Evolutionary conservation across 2,113 vertebrate species (phyloP).

Genomic region (Pluvianellus socialis): DNA sequence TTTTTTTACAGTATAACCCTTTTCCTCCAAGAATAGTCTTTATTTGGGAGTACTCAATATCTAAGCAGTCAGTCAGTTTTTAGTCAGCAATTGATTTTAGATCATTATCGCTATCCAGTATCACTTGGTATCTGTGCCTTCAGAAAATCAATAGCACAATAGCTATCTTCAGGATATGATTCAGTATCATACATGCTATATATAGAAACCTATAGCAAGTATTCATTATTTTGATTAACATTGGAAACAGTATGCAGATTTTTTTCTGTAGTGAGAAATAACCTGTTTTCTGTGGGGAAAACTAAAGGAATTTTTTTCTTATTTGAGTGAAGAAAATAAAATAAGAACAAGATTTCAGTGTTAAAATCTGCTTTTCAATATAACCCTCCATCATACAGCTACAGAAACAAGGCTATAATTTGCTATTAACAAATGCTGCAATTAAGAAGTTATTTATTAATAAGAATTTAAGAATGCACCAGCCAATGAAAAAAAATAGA

Average conservation of each 20-base stretch:
- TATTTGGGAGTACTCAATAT: not conserved
- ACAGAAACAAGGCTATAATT: not conserved
- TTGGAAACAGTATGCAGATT: not conserved
- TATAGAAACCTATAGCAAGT: not conserved
- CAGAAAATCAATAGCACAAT: conserved; percentile 6
- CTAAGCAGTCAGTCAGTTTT: not conserved
- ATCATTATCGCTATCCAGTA: not conserved
- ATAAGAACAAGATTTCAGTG: not conserved
- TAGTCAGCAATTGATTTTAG: not conserved
- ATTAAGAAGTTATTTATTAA: not conserved
- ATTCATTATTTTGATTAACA: not conserved
- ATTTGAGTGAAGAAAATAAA: not conserved
- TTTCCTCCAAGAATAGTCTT: not conserved
- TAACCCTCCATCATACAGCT: not conserved
- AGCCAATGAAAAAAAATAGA: not conserved
- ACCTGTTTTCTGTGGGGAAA: not conserved
- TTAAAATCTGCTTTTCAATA: not conserved
- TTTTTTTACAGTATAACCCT: not conserved
- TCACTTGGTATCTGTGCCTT: not conserved
- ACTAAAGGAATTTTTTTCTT: not conserved
- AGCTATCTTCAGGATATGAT: not conserved
- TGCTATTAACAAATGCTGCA: not conserved
- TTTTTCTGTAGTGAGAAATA: not conserved
- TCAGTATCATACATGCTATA: not conserved
- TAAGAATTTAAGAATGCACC: not conserved